Evolutionary conservation across 2,797 vertebrate genomes (phyloP).

Genomic region (Phoeniculus purpureus): DNA sequence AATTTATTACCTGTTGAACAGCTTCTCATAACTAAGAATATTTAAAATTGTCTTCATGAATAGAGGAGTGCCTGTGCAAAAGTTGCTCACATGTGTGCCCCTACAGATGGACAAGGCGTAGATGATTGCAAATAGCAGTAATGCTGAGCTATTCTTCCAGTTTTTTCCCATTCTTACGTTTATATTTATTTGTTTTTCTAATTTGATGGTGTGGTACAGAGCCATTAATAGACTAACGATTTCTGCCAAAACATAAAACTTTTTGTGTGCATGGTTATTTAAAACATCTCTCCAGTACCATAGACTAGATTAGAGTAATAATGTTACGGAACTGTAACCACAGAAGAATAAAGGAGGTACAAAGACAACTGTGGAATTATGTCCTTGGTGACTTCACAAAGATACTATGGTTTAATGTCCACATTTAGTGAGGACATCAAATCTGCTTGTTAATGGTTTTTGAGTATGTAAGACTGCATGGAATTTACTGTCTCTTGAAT

Average conservation of each 20-base stretch:
- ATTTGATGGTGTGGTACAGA: not conserved
- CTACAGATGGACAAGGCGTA: not conserved
- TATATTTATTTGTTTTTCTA: not conserved
- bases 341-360: not conserved
- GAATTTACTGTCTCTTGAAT: not conserved
- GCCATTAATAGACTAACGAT: not conserved
- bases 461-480: not conserved
- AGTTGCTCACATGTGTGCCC: not conserved
- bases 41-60: not conserved
- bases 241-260: not conserved
- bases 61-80: not conserved
- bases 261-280: not conserved
- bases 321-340: not conserved
- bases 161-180: not conserved
- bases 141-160: not conserved
- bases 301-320: not conserved
- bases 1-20: not conserved
- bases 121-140: not conserved
- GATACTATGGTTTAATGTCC: not conserved
- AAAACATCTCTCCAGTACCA: not conserved
- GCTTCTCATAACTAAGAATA: not conserved
- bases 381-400: not conserved
- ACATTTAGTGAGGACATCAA: not conserved
- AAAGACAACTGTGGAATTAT: not conserved
- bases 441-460: not conserved